These are phyloP conservation scores for Grammomys surdaster DNA, from an alignment of 2,113 vertebrate genomes.

Conservation along the genomic window DNA sequence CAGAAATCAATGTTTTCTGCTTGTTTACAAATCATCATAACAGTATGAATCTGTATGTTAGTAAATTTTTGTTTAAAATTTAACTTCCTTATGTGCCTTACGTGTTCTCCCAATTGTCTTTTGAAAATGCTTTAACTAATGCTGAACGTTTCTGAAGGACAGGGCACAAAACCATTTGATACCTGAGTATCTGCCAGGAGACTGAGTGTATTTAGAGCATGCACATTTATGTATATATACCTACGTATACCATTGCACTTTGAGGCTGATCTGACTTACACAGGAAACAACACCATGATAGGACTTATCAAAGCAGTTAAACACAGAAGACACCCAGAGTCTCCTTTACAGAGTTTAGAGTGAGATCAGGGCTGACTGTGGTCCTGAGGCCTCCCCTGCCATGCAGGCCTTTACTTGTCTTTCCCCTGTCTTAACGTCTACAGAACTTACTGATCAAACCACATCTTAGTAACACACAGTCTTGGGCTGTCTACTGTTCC, in stretches of 20 bases:
- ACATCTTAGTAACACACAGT: conserved; percentile 29
- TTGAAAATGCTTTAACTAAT: conserved; percentile 23
- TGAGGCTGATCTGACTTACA: not conserved
- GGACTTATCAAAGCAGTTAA: not conserved
- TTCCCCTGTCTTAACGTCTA: not conserved
- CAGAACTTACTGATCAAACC: not conserved
- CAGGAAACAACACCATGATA: not conserved
- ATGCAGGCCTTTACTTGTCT: not conserved
- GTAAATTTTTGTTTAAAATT: conserved; percentile 18
- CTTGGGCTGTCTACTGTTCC: conserved; percentile 28
- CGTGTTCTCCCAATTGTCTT: conserved; percentile 48
- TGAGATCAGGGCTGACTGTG: not conserved
- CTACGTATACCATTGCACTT: not conserved
- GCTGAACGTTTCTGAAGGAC: not conserved
- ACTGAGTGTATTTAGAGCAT: conserved; percentile 21
- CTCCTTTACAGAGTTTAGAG: not conserved
- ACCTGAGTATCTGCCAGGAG: conserved; percentile 39
- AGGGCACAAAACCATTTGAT: not conserved
- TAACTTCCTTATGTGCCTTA: conserved; percentile 3
- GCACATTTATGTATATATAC: not conserved
- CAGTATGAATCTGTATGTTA: not conserved
- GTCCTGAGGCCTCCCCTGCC: not conserved
- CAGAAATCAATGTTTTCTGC: conserved; percentile 14
- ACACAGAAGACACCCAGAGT: not conserved
- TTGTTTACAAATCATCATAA: not conserved